Base-by-base conservation (phyloP, 1,140 invertebrate species). In the Rhopalosiphum maidis region DNA sequence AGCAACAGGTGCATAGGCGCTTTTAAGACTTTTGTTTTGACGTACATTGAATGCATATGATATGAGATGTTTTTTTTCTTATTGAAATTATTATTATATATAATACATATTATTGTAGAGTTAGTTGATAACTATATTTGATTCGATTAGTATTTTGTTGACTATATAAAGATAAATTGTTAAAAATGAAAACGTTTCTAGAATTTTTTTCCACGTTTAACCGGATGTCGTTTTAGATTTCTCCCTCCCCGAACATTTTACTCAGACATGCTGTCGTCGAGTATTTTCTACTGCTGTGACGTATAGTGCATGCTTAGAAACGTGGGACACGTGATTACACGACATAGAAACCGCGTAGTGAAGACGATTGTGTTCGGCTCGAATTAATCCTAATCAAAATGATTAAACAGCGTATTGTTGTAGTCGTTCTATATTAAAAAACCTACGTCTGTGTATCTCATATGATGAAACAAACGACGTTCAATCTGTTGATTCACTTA, bases 171-270 rank as follows among this genome's bases (percentile, higher is more conserved):
- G n/a, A 37, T 37, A 37, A n/a, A 77, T 77, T 35, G 60, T 77
- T 6, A 77, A 77, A n/a, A 77, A 77, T 35, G 60, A n/a, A 77
- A 77, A 77, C 30, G 60, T 77, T 77, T 77, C 18, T n/a, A 77
- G 30, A n/a, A 77, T 77, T 77, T 77, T 68, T 77, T 77, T 77
- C 60, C n/a, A 77, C 60, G 60, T 77, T n/a, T 18, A 77, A 77
- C 60, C 60, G 60, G 60, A 77, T 77, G 60, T 77, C 15, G 60
- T 77, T n/a, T 77, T n/a, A 46, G 60, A 35, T 77, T 77, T n/a
- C 60, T 77, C 60, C n/a, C 60, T 77, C 60, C 18, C 4, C 30
- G 60, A n/a, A 77, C 30, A 77, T 77, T 77, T 77, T 77, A 77
- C 60, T 77, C 30, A 77, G 60, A n/a, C 60, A n/a, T 77, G 60